phyloP scores from a whole-genome alignment of 2,797 vertebrate species.

The Acanthis flammea region DNA sequence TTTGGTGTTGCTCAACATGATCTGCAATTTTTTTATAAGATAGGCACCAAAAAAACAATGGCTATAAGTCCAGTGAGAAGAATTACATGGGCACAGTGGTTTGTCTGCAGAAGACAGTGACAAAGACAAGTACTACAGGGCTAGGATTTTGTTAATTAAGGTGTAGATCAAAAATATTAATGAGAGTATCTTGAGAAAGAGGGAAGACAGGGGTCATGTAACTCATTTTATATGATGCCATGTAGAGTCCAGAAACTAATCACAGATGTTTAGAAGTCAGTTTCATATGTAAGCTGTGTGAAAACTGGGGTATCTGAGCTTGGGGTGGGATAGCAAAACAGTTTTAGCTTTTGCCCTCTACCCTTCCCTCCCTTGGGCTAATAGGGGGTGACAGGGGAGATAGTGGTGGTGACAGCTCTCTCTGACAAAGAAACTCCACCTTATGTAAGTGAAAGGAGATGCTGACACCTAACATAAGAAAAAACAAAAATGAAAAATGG shows the following conservation, averaged over 20 bases:
- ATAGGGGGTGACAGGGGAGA: background rate
- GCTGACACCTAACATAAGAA: background rate
- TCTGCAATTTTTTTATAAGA: background rate
- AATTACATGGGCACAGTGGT: background rate
- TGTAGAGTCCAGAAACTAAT: background rate
- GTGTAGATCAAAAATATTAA: background rate
- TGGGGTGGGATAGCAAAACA: background rate
- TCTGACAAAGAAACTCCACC: background rate
- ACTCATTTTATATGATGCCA: background rate
- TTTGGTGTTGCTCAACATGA: background rate
- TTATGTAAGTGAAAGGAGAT: background rate
- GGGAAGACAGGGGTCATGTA: background rate
- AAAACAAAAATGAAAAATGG: background rate
- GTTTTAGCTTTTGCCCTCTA: background rate
- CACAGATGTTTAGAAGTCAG: background rate
- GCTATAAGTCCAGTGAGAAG: background rate
- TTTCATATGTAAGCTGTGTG: background rate
- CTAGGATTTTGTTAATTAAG: background rate
- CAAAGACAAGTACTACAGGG: background rate
- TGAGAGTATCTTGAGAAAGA: background rate
- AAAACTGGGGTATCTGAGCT: background rate
- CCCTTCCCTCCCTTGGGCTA: background rate
- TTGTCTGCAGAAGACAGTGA: background rate
- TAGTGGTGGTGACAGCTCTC: rapidly evolving
- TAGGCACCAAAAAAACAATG: rapidly evolving